Conservation (phyloP, 2,113 vertebrate species). For the Xyrauchen texanus region DNA sequence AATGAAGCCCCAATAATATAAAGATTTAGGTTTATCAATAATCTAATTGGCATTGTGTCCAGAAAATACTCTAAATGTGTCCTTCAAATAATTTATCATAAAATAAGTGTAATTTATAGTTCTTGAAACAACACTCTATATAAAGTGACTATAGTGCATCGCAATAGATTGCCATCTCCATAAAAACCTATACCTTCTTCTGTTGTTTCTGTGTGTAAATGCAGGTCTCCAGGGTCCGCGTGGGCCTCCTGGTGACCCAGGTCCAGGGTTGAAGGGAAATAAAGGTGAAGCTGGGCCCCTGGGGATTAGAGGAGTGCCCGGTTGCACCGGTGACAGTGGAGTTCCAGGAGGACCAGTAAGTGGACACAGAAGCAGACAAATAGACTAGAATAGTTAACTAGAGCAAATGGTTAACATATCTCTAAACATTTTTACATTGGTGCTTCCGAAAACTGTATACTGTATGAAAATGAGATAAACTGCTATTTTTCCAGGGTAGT, state of each 20-base stretch:
- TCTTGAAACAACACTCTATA: too few relatives aligned
- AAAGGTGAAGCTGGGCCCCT: constrained; percentile 76
- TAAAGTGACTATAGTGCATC: too few relatives aligned
- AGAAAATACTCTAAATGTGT: too few relatives aligned
- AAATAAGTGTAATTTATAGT: too few relatives aligned
- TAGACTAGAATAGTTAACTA: neutral
- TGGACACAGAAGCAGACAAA: constrained; percentile 17
- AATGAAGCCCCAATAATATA: too few relatives aligned
- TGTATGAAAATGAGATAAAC: neutral
- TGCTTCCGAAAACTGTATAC: too few relatives aligned
- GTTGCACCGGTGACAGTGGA: constrained; percentile 75
- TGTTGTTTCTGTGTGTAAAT: neutral
- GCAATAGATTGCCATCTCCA: too few relatives aligned
- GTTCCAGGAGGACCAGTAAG: constrained; percentile 62
- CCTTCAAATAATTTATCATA: too few relatives aligned
- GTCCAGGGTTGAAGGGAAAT: constrained; percentile 80
- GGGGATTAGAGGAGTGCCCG: constrained; percentile 74
- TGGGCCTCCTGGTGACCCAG: constrained; percentile 70
- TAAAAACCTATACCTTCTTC: neutral
- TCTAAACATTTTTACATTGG: too few relatives aligned
- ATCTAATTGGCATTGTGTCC: too few relatives aligned
- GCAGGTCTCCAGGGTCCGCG: constrained; percentile 59
- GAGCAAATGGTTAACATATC: neutral
- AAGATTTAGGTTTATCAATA: too few relatives aligned
- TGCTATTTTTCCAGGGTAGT: constrained; percentile 72